Evolutionary conservation across 2,888 invertebrate genomes (phyloP), one percentile per base, ranked within the genome.

Genomic region (Peribatodes rhomboidaria): DNA sequence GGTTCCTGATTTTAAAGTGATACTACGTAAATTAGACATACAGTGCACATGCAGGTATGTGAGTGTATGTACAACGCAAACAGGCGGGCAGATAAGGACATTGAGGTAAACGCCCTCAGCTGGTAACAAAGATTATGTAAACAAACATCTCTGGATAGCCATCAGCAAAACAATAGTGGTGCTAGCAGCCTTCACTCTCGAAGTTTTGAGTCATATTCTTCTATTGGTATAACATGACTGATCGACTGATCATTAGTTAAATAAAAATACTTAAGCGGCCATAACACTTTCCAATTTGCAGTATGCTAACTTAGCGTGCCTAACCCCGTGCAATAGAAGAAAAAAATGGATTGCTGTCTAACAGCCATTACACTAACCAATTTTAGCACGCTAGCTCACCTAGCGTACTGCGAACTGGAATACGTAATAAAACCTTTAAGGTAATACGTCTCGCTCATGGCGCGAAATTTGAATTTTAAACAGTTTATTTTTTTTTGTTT

Each of bases 101-200:
- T 37, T 39, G 60, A 57, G 61, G 71, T 67, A 65, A 69, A 67
- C 46, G 69, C 18, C 65, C 69, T 56, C 35, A 37, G 14, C 11
- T 63, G 58, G 62, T 56, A 64, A 69, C 64, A 61, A n/a, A 49
- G 44, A 35, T 27, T 13, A 44, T 60, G 65, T 67, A 68, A 65
- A 67, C 57, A 70, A 52, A 42, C 37, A 49, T 63, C 35, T 53
- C 22, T 33, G 16, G 22, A 27, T 52, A 35, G 31, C 3, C n/a
- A 44, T 37, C 14, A 35, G 13, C 31, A n/a, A 35, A 44, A 62
- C 61, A 62, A 62, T 49, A 35, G 42, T 31, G 14, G 8, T 27
- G 39, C 22, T 22, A 53, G 41, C 39, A 53, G 35, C 18, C 13
- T 37, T 35, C 18, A 16, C 22, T 49, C 16, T 6, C n/a, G 7